Conservation (phyloP, 2,113 vertebrate genomes). For the Rana temporaria region DNA sequence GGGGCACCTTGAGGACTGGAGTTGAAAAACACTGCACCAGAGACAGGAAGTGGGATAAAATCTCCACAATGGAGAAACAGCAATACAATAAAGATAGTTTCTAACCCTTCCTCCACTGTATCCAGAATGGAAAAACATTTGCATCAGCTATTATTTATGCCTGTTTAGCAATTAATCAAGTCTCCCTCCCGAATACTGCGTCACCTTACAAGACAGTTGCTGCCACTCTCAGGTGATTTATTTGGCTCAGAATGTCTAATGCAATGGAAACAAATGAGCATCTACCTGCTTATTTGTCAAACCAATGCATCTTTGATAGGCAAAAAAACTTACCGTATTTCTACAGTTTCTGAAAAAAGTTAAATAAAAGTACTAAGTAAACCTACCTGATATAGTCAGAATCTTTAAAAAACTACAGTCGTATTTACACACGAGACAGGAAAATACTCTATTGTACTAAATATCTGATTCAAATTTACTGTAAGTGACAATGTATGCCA, state of each 20-base stretch:
- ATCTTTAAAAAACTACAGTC: conserved; percentile 70
- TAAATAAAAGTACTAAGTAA: neutral
- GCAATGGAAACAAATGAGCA: conserved; percentile 6
- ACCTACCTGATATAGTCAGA: conserved; percentile 14
- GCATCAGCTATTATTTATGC: no score
- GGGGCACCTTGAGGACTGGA: no score
- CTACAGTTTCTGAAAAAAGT: neutral
- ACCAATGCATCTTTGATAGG: neutral
- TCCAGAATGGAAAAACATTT: no score
- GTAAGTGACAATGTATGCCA: conserved; percentile 69
- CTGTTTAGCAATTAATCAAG: no score
- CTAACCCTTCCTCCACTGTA: no score
- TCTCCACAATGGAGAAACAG: no score
- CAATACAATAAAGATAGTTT: no score
- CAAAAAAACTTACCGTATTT: neutral
- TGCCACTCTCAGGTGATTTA: neutral
- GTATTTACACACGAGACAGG: conserved; percentile 84
- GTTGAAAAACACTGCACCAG: no score
- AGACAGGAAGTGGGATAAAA: no score
- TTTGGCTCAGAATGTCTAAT: conserved; percentile 2
- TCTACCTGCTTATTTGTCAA: neutral
- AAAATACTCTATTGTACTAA: conserved; percentile 86
- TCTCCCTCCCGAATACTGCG: no score
- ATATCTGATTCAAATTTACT: conserved; percentile 77
- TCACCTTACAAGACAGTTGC: no score